Evolutionary conservation across 2,888 invertebrate genomes (phyloP), one percentile per base, ranked within the genome.

Genomic region (Parthenolecanium corni): DNA sequence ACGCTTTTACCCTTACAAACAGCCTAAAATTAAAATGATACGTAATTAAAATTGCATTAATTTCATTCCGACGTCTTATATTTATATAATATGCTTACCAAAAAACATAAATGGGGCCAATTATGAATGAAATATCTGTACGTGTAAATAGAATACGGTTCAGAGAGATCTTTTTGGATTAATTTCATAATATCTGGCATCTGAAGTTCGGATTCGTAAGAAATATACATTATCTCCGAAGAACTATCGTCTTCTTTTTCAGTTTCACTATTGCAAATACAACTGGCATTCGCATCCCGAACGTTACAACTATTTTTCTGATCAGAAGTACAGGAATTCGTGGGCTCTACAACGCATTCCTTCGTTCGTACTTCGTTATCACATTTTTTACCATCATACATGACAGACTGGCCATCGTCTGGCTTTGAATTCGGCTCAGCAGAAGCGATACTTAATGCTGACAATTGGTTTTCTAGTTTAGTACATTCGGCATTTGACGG

Each of bases 81-180:
- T n/a, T n/a, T n/a, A 56, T 12, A 25, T 14, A 24, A 23, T 25
- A 63, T 67, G 76, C 82, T 79, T 76, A 87, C 87, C 79, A 98
- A 78, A 78, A 94, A 95, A 78, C 97, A 98, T 69, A 98, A 80
- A 77, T 96, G 91, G 74, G 97, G 97, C 98, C 98, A 99, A 76
- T 97, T 97, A 76, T 98, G 95, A 75, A 98, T 96, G 79, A 98
- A 98, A 80, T 97, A 99, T 78, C 98, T 85, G 80, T 98, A 98
- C 31, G 98, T 99, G 77, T 98, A 99, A 79, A 98, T 97, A 68
- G 97, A 97, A 79, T 98, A 98, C 42, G 98, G 98, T 81, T 98
- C 98, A 65, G 96, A 96, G 70, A 98, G 82, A 80, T 98, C 98
- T 76, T 94, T 95, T 74, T 96, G 95, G 74, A 98, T 97, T 72